Conservation (phyloP, 1,140 invertebrate species). For the Drosophila repletoides region DNA sequence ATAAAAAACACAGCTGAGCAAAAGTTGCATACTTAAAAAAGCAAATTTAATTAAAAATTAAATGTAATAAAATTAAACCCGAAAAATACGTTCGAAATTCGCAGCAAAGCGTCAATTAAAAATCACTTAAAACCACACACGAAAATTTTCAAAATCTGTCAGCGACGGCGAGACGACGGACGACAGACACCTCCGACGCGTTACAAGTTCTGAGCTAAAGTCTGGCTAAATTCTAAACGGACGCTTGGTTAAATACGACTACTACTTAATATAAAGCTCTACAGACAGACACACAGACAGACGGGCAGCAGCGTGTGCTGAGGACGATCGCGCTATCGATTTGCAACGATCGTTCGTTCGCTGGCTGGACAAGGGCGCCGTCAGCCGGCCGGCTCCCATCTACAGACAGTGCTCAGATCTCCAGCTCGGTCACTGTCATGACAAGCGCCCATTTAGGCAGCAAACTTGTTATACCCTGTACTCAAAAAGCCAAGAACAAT, state of each 20-base stretch:
- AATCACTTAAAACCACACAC: conserved; percentile 35
- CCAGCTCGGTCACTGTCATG: conserved; percentile 53
- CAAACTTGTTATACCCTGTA: conserved; percentile 44
- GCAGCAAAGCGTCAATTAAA: conserved; percentile 43
- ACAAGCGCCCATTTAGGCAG: conserved; percentile 43
- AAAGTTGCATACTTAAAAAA: conserved; percentile 23
- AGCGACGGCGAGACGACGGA: conserved; percentile 1
- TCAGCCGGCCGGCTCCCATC: conserved; percentile 23
- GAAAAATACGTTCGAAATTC: conserved; percentile 18
- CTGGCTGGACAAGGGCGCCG: neutral
- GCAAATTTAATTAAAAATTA: conserved; percentile 1
- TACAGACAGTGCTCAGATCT: neutral
- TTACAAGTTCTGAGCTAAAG: conserved; percentile 63
- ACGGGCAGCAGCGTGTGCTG: neutral
- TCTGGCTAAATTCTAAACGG: conserved; percentile 69
- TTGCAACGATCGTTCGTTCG: neutral
- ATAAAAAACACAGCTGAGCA: neutral
- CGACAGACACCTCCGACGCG: conserved; percentile 54
- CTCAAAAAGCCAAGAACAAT: neutral
- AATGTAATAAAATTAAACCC: conserved; percentile 30
- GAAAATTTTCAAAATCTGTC: conserved; percentile 24
- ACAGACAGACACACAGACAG: neutral
- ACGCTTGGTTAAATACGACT: conserved; percentile 66
- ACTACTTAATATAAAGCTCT: conserved; percentile 28
- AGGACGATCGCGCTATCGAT: neutral